Base-by-base conservation (phyloP, 2,113 vertebrate species). In the Amphilophus citrinellus region DNA sequence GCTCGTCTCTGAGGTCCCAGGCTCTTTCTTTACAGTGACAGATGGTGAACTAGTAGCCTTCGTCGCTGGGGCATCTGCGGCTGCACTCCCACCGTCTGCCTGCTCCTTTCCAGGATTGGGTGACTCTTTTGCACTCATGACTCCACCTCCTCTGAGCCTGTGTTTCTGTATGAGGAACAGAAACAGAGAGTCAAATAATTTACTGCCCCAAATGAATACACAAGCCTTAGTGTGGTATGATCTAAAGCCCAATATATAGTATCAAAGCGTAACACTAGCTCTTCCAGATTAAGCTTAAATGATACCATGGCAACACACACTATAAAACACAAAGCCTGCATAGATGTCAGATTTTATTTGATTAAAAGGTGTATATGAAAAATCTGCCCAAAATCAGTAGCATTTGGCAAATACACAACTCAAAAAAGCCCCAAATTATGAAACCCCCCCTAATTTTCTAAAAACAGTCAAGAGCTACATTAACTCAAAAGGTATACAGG, bases 11-110 rank as follows among this genome's bases (percentile, higher is more conserved):
- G 94, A 84, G 32, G 92, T 88, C 3, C 87, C 91, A 1, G 95
- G 94, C 90, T 99, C 98, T 0, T 96, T 97, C 93, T 99, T 99
- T 71, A 98, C 96, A 20, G 96, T 96, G 85, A 97, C 95, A 3
- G 92, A 76, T 9, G 87, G 78, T 4, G 97, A 84, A 94, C 90
- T 88, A 3, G 82, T 35, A 10, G 66, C 89, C n/a, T 90, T 73
- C 42, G 77, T 82, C 2, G 96, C 1, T 87, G 95, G 95, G 77
- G 96, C 95, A 90, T 96, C 94, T 78, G 89, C 44, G 78, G 61
- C 77, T 30, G 65, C 61, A 39, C 80, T 88, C 66, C 85, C 85
- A 60, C 84, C 53, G 5, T 94, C 95, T n/a, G 83, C 87, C 84
- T 91, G 84, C 66, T 96, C 94, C 89, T 93, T 90, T 59, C 83